Evolutionary conservation across 2,113 vertebrate species (phyloP).

Genomic region (Hippocampus abdominalis): DNA sequence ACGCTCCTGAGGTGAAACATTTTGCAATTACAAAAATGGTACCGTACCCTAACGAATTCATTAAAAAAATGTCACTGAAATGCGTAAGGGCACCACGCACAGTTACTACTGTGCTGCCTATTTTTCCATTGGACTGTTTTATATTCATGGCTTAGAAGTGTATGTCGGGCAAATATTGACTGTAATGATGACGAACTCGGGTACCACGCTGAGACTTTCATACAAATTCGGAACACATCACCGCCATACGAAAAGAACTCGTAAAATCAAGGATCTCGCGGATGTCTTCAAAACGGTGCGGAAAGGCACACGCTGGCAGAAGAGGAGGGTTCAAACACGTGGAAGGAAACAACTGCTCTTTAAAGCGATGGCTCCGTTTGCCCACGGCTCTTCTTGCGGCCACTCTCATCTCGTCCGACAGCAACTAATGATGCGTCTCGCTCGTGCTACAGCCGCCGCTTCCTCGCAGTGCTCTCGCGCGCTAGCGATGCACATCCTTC

Average conservation of each 20-base stretch:
- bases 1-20: too few relatives aligned
- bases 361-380: background rate
- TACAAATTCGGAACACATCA: too few relatives aligned
- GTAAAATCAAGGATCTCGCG: background rate
- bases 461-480: background rate
- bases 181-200: too few relatives aligned
- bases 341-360: background rate
- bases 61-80: too few relatives aligned
- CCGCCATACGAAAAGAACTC: background rate
- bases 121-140: too few relatives aligned
- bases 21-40: too few relatives aligned
- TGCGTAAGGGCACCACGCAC: too few relatives aligned
- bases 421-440: constrained; percentile 4
- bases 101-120: too few relatives aligned
- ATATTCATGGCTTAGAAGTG: too few relatives aligned
- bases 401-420: background rate
- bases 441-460: background rate
- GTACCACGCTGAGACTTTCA: too few relatives aligned
- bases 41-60: too few relatives aligned
- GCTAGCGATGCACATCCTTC: background rate
- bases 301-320: background rate
- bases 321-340: background rate
- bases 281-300: background rate
- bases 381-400: background rate
- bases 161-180: too few relatives aligned